Evolutionary conservation across 2,113 vertebrate species (phyloP).

Genomic region (Pterocles gutturalis): DNA sequence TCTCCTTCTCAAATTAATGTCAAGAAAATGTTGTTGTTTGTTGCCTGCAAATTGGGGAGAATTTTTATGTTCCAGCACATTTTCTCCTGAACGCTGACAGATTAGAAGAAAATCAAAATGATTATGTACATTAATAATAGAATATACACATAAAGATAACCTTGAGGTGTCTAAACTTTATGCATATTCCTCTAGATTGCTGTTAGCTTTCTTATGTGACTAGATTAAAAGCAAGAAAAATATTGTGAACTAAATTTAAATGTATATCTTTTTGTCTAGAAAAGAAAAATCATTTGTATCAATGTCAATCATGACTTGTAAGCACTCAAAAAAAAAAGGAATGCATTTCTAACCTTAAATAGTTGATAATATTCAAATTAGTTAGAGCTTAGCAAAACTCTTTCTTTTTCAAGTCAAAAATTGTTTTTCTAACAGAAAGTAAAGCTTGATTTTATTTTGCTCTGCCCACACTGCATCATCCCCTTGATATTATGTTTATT

Average conservation of each 20-base stretch:
- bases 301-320: not conserved
- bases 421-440: slow-evolving; percentile 1
- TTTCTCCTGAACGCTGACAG: not conserved
- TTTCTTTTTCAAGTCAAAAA: not conserved
- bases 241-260: not conserved
- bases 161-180: not conserved
- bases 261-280: slow-evolving; percentile 7
- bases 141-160: slow-evolving; percentile 7
- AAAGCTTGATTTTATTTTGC: not conserved
- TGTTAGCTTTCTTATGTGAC: not conserved
- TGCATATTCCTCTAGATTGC: not conserved
- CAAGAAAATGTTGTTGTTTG: not conserved
- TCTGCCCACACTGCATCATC: not conserved
- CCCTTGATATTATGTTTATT: not conserved
- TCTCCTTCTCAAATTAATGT: not conserved
- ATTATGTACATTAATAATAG: slow-evolving; percentile 13
- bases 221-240: not conserved
- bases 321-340: not conserved
- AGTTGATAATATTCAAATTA: not conserved
- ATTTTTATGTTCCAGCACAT: not conserved
- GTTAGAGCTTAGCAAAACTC: not conserved
- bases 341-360: not conserved
- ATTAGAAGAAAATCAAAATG: not conserved
- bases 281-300: not conserved
- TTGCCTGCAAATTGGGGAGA: not conserved